Evolutionary conservation across 2,113 vertebrate species (phyloP), one percentile per base, ranked within the genome.

Genomic region (Lonchura striata): DNA sequence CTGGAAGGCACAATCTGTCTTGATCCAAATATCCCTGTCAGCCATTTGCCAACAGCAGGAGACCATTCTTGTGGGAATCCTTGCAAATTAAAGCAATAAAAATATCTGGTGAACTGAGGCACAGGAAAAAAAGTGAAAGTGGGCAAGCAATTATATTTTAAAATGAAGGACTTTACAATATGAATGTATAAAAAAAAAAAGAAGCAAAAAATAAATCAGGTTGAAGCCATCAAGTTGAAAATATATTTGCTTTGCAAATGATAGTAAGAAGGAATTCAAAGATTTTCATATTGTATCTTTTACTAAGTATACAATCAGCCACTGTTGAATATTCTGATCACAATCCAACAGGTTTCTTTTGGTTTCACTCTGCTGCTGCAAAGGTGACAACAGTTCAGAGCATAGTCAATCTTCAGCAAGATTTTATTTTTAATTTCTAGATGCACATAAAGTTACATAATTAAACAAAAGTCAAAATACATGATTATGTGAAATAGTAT

Each of bases 11-110:
- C 77, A 81, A 69, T 88, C 76, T 92, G 57, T 86, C 87, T 77
- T 86, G 53, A 77, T 91, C 53, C 76, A 83, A 49, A 71, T 76
- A 83, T 80, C 75, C 42, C 49, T 79, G 35, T 82, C 65, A 60
- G 4, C 59, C 1, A 1, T 83, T 54, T 72, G 57, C 28, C 17
- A 64, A 74, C 1, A 2, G 27, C 46, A 15, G 47, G 37, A 79
- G 61, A 68, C 49, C 71, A n/a, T 75, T 71, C 75, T 71, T 88
- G 49, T 68, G 75, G 88, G 71, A 92, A 82, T 80, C 41, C 57
- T 64, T 92, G 28, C 47, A 82, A 93, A 72, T 70, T 74, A 91
- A 93, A 94, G 83, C 82, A 70, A 42, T 92, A 54, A 79, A 91
- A 94, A 70, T 54, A 61, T 19, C 41, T 80, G 60, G 28, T 11